These are phyloP conservation scores for Tyto alba DNA, from an alignment of 2,113 vertebrate species.

Conservation along the genomic window DNA sequence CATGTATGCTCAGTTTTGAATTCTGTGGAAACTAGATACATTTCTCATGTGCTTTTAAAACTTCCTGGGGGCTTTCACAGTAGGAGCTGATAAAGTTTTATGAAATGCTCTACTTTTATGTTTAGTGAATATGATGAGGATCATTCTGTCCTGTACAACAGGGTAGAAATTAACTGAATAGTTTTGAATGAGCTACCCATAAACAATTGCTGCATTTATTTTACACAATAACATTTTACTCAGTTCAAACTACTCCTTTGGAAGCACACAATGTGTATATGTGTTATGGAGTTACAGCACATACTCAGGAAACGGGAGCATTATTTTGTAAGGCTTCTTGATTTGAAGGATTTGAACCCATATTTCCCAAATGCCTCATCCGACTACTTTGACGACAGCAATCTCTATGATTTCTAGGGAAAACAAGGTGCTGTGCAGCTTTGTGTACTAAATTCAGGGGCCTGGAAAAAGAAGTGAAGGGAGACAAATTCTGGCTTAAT, in stretches of 20 bases:
- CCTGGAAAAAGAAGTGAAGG: not conserved
- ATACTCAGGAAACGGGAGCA: not conserved
- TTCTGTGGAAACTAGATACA: not conserved
- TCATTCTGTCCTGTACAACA: not conserved
- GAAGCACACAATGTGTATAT: not conserved
- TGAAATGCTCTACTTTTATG: constrained; percentile 27
- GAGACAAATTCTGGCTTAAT: not conserved
- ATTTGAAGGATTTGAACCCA: constrained; percentile 6
- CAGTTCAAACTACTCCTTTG: not conserved
- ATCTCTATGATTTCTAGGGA: not conserved
- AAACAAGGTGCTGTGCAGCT: not conserved
- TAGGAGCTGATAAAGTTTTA: constrained; percentile 49
- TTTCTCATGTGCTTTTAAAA: constrained; percentile 39
- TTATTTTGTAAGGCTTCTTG: not conserved
- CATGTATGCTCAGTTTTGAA: not conserved
- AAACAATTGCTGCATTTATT: constrained; percentile 45
- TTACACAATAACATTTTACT: not conserved
- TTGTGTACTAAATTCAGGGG: not conserved
- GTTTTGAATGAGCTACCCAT: constrained; percentile 30
- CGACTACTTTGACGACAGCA: not conserved
- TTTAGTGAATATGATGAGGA: not conserved
- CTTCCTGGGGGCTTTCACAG: constrained; percentile 30
- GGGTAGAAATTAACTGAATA: constrained; percentile 37
- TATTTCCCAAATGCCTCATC: not conserved
- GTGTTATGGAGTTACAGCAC: not conserved